phyloP scores from a whole-genome alignment of 2,113 vertebrate species.

The Mesoclemmys tuberculata region DNA sequence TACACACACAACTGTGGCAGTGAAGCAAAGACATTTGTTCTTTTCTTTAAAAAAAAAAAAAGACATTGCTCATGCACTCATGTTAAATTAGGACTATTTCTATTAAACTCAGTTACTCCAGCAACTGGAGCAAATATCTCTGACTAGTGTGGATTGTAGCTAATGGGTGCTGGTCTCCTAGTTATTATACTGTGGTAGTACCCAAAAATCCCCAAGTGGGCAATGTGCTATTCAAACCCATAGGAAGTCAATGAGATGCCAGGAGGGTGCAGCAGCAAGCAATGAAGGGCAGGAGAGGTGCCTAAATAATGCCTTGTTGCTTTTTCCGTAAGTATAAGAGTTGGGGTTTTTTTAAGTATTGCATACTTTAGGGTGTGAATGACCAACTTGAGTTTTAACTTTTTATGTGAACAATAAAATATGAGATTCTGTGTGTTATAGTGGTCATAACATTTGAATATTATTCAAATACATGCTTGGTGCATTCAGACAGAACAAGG shows the following conservation, averaged over 20 bases:
- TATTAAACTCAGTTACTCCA: not conserved
- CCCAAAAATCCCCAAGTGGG: not conserved
- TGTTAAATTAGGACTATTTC: not conserved
- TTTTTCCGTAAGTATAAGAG: not conserved
- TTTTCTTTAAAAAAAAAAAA: slow-evolving; percentile 29
- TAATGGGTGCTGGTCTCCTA: not conserved
- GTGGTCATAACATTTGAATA: not conserved
- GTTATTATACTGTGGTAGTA: rapidly evolving
- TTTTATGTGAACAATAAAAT: not conserved
- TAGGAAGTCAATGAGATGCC: not conserved
- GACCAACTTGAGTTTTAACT: not conserved
- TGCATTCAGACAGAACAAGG: slow-evolving; percentile 31
- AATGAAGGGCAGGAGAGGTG: not conserved
- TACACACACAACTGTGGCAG: not conserved
- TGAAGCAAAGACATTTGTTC: slow-evolving; percentile 3
- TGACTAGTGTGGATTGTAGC: not conserved
- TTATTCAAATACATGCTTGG: slow-evolving; percentile 15
- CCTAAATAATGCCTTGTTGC: not conserved
- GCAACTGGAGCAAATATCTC: not conserved
- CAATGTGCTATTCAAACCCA: not conserved
- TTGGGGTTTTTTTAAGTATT: not conserved
- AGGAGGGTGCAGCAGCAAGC: not conserved
- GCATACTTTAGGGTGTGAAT: not conserved
- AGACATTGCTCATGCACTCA: not conserved
- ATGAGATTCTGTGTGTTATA: not conserved